Evolutionary conservation across 1,140 invertebrate species (phyloP).

Genomic region (Colletes latitarsis): DNA sequence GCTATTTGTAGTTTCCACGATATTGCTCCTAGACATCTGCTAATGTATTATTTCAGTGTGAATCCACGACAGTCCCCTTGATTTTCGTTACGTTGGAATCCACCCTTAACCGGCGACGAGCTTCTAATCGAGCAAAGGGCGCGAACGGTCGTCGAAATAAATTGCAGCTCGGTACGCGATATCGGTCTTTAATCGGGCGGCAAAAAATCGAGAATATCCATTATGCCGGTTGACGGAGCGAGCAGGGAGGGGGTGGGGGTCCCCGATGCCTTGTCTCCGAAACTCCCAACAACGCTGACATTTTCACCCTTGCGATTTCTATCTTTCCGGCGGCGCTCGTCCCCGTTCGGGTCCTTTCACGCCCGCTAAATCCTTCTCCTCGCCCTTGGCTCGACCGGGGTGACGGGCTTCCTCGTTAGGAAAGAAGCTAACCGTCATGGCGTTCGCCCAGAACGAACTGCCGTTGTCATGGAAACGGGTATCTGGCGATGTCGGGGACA

Average conservation of each 20-base stretch:
- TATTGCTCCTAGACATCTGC: no score
- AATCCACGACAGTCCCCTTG: no score
- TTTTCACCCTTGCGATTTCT: conserved; percentile 46
- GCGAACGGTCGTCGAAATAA: neutral
- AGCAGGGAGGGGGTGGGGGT: neutral
- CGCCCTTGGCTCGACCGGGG: conserved; percentile 25
- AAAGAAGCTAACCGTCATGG: conserved; percentile 68
- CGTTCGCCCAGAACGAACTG: conserved; percentile 62
- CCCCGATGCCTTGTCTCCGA: conserved; percentile 11
- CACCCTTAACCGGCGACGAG: neutral
- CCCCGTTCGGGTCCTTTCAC: conserved; percentile 11
- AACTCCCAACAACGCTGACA: conserved; percentile 34
- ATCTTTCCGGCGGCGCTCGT: conserved; percentile 4
- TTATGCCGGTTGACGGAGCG: conserved; percentile 16
- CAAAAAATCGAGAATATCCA: conserved; percentile 27
- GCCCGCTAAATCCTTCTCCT: conserved; percentile 34
- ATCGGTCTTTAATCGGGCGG: neutral
- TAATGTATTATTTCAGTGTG: no score
- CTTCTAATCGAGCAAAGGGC: conserved; percentile 13
- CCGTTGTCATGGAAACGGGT: conserved; percentile 71
- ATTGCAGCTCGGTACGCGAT: neutral
- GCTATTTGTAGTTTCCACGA: no score
- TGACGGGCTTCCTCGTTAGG: conserved; percentile 74
- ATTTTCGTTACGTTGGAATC: no score
- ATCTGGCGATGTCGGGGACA: conserved; percentile 46